Evolutionary conservation across 2,888 invertebrate genomes (phyloP).

Genomic region (Bombylius discolor): DNA sequence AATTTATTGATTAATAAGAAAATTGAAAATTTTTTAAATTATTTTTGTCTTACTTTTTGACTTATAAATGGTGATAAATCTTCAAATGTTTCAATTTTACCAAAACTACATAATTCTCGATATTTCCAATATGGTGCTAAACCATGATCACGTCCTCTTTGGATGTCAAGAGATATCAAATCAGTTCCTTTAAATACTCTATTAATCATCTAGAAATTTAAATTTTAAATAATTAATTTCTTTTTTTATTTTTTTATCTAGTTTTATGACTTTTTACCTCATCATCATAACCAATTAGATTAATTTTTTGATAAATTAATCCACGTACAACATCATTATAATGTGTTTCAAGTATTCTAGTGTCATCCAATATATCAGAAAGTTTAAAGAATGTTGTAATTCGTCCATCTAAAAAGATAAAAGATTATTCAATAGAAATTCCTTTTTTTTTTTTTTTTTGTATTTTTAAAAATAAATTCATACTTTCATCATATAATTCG

Average conservation of each 20-base stretch:
- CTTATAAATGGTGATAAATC: constrained; percentile 47
- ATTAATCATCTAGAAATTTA: neutral
- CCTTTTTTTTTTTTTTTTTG: neutral
- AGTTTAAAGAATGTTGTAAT: neutral
- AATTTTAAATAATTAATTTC: neutral
- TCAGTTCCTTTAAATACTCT: constrained; percentile 42
- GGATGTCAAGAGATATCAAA: constrained; percentile 55
- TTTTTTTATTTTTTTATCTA: neutral
- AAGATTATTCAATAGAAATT: too few relatives aligned
- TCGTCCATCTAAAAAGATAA: constrained; percentile 1
- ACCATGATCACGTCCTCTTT: constrained; percentile 60
- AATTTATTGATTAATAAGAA: neutral
- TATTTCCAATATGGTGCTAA: constrained; percentile 57
- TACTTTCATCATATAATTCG: constrained; percentile 29
- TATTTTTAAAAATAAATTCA: neutral
- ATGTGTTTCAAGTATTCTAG: constrained; percentile 19
- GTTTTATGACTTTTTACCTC: constrained; percentile 3
- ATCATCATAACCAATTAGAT: constrained; percentile 3
- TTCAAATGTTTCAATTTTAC: constrained; percentile 44
- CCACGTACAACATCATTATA: constrained; percentile 45
- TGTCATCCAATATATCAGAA: constrained; percentile 5
- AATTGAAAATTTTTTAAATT: neutral
- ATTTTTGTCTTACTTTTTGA: constrained; percentile 29
- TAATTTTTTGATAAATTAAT: constrained; percentile 37
- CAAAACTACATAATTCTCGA: constrained; percentile 52